Percentiles rank a stretch among this genome's conserved stretches.
Conservation (phyloP, 1,140 invertebrate genomes). For the Dendroctonus valens region DNA sequence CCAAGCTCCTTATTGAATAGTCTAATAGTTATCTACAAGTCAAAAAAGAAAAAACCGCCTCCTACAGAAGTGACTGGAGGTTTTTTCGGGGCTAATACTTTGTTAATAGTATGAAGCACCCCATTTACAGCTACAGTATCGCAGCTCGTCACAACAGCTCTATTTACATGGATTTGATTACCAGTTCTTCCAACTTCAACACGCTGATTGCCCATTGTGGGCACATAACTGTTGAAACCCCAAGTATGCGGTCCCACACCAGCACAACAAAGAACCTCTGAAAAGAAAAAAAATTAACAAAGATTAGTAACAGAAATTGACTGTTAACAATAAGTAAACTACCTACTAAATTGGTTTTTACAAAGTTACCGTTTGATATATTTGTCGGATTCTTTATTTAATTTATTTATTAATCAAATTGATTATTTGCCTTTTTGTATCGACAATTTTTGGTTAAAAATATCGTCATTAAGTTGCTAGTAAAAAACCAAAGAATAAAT, state of each 20-base stretch:
- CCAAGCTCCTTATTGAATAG: too few species aligned
- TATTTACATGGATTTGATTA: conserved; percentile 56
- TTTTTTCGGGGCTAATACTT: conserved; percentile 50
- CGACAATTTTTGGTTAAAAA: too few species aligned
- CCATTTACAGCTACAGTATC: conserved; percentile 61
- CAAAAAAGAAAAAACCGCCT: conserved; percentile 49
- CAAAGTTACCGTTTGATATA: too few species aligned
- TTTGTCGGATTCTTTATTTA: too few species aligned
- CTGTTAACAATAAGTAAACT: too few species aligned
- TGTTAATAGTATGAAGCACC: conserved; percentile 60
- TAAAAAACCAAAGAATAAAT: too few species aligned
- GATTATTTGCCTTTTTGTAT: too few species aligned
- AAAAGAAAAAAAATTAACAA: conserved; percentile 28
- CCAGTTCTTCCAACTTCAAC: conserved; percentile 53
- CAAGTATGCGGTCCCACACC: conserved; percentile 57
- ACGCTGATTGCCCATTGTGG: conserved; percentile 51
- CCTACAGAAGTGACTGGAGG: conserved; percentile 38
- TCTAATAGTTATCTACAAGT: conserved; percentile 41
- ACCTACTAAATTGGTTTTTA: too few species aligned
- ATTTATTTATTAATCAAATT: too few species aligned
- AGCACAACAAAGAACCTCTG: conserved; percentile 62
- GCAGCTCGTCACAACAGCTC: conserved; percentile 57
- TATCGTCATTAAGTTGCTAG: too few species aligned
- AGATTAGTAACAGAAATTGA: neutral
- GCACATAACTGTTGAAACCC: conserved; percentile 56